Percentiles rank a stretch among this genome's conserved stretches.
Conservation (phyloP, 92 coral and sea anemone species). For the Isaurus tuberculatus region DNA sequence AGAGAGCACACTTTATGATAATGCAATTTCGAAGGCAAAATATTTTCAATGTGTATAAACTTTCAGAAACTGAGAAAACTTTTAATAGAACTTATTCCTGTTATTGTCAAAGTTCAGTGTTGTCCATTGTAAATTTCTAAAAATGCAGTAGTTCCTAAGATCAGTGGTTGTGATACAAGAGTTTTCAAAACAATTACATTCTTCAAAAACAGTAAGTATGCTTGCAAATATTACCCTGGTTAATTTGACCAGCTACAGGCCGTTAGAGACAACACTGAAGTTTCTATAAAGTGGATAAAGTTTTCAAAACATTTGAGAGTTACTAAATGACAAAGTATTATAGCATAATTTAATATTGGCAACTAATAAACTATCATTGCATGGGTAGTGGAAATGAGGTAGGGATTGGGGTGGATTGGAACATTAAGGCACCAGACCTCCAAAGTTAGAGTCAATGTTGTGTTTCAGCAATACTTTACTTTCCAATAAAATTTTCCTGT, state of each 20-base stretch:
- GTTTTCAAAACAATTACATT: not conserved
- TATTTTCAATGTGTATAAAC: constrained; percentile 11
- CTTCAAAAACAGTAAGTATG: constrained; percentile 3
- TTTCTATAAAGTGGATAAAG: constrained; percentile 3
- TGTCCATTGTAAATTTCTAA: not conserved
- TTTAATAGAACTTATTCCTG: not conserved
- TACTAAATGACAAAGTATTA: not conserved
- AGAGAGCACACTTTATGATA: not conserved
- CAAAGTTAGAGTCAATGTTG: too few species aligned
- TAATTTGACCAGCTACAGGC: constrained; percentile 11
- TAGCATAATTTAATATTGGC: too few species aligned
- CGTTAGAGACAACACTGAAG: constrained; percentile 8
- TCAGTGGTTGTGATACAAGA: not conserved
- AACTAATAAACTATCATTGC: too few species aligned
- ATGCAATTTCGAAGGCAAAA: constrained; percentile 6
- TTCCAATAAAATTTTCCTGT: too few species aligned
- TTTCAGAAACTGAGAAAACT: constrained; percentile 8
- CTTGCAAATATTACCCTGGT: constrained; percentile 11
- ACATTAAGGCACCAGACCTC: too few species aligned
- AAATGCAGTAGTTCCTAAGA: constrained; percentile 8
- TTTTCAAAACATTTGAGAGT: constrained; percentile 12
- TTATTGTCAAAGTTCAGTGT: not conserved
- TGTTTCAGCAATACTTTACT: too few species aligned
- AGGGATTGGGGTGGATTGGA: too few species aligned
- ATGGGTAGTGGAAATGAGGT: too few species aligned